These are phyloP conservation scores for Ceramica pisi DNA, from an alignment of 2,888 invertebrate genomes.

Conservation along the genomic window DNA sequence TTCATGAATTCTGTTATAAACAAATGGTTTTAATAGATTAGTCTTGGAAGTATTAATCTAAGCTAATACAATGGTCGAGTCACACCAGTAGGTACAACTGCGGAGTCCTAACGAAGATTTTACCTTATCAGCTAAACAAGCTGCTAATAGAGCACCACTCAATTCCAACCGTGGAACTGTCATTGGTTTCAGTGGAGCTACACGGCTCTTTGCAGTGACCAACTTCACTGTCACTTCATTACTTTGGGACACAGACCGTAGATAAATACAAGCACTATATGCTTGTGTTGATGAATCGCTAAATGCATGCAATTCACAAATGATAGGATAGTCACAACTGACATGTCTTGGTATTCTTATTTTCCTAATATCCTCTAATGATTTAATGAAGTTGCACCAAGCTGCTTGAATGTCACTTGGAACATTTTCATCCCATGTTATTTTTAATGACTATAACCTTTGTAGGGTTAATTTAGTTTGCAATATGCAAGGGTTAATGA, in stretches of 20 bases:
- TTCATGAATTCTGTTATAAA: slow-evolving; percentile 18
- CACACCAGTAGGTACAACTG: background rate
- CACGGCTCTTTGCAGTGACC: too few species aligned
- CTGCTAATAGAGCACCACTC: slow-evolving; percentile 5
- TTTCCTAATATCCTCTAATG: slow-evolving; percentile 3
- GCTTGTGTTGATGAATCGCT: too few species aligned
- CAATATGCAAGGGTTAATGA: too few species aligned
- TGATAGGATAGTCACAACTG: background rate
- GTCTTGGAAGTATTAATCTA: slow-evolving; percentile 14
- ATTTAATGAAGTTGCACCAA: slow-evolving; percentile 16
- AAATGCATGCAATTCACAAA: too few species aligned
- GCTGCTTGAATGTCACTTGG: slow-evolving; percentile 7
- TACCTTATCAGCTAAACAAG: slow-evolving; percentile 12
- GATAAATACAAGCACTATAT: too few species aligned
- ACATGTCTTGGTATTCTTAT: slow-evolving; percentile 6
- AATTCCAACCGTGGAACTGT: slow-evolving; percentile 7
- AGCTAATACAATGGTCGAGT: background rate
- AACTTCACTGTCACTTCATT: too few species aligned
- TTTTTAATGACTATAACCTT: too few species aligned
- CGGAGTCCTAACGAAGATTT: slow-evolving; percentile 9
- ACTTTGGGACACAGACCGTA: accelerated
- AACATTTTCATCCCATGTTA: slow-evolving; percentile 7
- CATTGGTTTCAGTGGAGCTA: slow-evolving; percentile 8
- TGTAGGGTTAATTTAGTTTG: too few species aligned
- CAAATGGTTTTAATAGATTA: slow-evolving; percentile 17